Evolutionary conservation across 2,888 invertebrate species (phyloP).

Genomic region (Pegoplata infirma): DNA sequence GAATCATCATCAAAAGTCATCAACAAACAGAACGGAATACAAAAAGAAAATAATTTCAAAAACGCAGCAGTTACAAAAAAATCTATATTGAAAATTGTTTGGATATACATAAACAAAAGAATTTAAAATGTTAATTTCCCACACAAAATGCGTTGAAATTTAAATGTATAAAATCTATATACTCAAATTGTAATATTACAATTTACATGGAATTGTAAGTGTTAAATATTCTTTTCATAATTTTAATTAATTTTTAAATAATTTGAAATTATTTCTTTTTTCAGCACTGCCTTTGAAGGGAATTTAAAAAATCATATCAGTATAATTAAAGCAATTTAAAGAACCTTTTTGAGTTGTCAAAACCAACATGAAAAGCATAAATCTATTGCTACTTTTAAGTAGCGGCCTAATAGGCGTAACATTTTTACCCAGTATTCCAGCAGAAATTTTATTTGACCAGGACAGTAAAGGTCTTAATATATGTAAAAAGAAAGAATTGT

Average conservation of each 20-base stretch:
- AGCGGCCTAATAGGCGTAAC: conserved; percentile 55
- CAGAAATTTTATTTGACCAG: conserved; percentile 63
- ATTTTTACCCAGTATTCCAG: conserved; percentile 8
- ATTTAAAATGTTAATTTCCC: conserved; percentile 9
- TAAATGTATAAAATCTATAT: neutral
- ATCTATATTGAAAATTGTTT: no score
- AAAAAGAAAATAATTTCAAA: neutral
- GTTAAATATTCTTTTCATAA: neutral
- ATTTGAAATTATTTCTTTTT: neutral
- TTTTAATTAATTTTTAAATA: neutral
- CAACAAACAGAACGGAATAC: no score
- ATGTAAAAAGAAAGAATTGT: conserved; percentile 88
- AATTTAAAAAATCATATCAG: neutral
- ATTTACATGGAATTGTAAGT: neutral
- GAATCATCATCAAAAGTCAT: conserved; percentile 33
- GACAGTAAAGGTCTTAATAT: conserved; percentile 84
- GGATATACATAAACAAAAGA: conserved; percentile 28
- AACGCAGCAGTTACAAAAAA: neutral
- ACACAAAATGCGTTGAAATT: neutral
- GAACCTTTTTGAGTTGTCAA: conserved; percentile 1
- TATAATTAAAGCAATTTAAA: neutral
- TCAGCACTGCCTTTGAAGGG: conserved; percentile 29
- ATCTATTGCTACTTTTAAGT: conserved; percentile 48
- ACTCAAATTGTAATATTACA: conserved; percentile 14
- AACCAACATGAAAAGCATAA: conserved; percentile 21